Evolutionary conservation across 2,888 invertebrate genomes (phyloP).

Genomic region (Polyploca ridens): DNA sequence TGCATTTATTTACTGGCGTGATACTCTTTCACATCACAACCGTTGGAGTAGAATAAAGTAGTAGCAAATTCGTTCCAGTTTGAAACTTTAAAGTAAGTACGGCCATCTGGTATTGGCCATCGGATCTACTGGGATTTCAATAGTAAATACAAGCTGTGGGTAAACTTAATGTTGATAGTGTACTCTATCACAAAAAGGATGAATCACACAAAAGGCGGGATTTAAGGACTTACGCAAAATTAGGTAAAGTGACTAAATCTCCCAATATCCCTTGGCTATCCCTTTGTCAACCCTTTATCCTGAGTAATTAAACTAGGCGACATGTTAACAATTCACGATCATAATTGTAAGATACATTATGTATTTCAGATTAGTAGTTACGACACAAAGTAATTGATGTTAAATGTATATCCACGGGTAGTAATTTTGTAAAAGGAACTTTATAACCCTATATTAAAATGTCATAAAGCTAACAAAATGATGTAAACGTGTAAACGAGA

Average conservation of each 20-base stretch:
- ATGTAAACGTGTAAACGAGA: neutral
- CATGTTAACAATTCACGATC: neutral
- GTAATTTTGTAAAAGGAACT: neutral
- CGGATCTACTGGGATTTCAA: neutral
- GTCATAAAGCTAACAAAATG: neutral
- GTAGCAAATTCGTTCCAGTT: neutral
- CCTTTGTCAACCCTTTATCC: slow-evolving; percentile 7
- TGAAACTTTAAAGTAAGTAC: neutral
- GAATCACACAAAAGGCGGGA: neutral
- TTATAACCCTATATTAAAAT: neutral
- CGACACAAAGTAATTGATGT: neutral
- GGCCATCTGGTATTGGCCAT: neutral
- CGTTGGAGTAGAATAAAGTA: neutral
- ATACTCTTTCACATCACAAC: neutral
- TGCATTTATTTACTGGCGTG: slow-evolving; percentile 23
- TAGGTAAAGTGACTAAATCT: neutral
- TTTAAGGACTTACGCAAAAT: neutral
- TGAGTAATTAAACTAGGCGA: neutral
- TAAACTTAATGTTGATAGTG: neutral
- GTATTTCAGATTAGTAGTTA: neutral
- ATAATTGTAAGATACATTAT: neutral
- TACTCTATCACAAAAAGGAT: neutral
- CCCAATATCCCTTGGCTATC: neutral
- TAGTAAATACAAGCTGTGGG: neutral
- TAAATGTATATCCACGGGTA: neutral